These are phyloP conservation scores for Oophaga sylvatica DNA, from an alignment of 2,797 vertebrate genomes.

Conservation along the genomic window DNA sequence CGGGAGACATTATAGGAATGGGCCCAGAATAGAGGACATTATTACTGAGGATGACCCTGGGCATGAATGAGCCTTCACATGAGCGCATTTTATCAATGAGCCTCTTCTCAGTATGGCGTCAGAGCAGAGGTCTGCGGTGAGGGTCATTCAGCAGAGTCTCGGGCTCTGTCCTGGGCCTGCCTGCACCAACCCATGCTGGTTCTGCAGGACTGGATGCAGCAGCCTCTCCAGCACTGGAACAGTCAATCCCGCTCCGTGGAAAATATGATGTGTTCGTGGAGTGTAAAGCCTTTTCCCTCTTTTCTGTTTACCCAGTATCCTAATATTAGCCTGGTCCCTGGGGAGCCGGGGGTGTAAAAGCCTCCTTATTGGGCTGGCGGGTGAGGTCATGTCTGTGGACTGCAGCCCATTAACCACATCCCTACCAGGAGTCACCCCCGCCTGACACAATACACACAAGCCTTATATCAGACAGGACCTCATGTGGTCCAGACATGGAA, in stretches of 20 bases:
- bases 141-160: too few relatives aligned
- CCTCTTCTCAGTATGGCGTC: too few relatives aligned
- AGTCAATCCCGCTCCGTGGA: background rate
- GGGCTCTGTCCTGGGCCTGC: too few relatives aligned
- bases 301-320: slow-evolving; percentile 5
- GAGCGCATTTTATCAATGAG: too few relatives aligned
- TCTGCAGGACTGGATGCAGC: too few relatives aligned
- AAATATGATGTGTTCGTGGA: background rate
- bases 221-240: background rate
- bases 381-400: slow-evolving; percentile 9
- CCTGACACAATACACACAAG: too few relatives aligned
- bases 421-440: background rate
- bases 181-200: too few relatives aligned
- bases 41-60: too few relatives aligned
- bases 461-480: background rate
- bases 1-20: too few relatives aligned
- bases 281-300: background rate
- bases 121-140: too few relatives aligned
- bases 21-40: too few relatives aligned
- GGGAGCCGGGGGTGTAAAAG: background rate
- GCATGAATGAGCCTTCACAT: too few relatives aligned
- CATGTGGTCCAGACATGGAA: background rate
- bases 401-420: background rate
- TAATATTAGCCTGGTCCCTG: slow-evolving; percentile 6
- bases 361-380: background rate